Conservation (phyloP, 2,797 vertebrate genomes). For the Pogoniulus pusillus region DNA sequence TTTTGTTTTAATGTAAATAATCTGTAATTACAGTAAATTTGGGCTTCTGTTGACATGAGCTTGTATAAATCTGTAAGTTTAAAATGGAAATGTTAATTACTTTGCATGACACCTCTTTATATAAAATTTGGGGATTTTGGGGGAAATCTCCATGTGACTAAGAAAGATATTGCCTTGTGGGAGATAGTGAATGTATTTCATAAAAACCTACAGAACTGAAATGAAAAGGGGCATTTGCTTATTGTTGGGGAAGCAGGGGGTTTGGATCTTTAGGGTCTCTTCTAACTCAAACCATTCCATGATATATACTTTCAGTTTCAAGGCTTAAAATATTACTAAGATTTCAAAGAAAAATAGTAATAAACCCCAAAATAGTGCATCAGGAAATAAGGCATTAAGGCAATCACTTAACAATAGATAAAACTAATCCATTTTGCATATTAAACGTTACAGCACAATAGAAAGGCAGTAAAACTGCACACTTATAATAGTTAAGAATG, state of each 20-base stretch:
- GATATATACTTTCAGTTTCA: not conserved
- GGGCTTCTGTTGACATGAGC: slow-evolving; percentile 98
- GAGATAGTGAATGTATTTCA: slow-evolving; percentile 1
- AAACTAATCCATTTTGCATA: not conserved
- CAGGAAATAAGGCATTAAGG: not conserved
- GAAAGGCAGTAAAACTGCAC: not conserved
- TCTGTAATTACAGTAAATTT: slow-evolving; percentile 99
- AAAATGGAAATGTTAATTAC: slow-evolving; percentile 97
- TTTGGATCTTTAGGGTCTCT: too few relatives aligned
- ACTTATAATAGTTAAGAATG: not conserved
- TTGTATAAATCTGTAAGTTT: slow-evolving; percentile 96
- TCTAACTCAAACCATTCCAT: too few relatives aligned
- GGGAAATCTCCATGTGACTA: slow-evolving; percentile 27
- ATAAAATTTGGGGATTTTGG: slow-evolving; percentile 70
- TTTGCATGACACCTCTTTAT: slow-evolving; percentile 90
- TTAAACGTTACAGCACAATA: not conserved
- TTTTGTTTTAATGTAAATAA: slow-evolving; percentile 99
- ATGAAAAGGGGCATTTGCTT: not conserved
- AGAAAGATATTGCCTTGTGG: slow-evolving; percentile 26
- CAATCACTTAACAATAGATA: not conserved
- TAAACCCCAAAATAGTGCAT: not conserved
- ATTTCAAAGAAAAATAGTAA: not conserved
- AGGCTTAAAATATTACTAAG: not conserved
- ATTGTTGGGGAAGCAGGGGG: not conserved
- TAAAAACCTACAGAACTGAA: not conserved